Percentiles rank a stretch among this genome's conserved stretches.
These are phyloP conservation scores for Mesorhabditis belari DNA, from an alignment of 2,888 invertebrate genomes.

Conservation along the genomic window DNA sequence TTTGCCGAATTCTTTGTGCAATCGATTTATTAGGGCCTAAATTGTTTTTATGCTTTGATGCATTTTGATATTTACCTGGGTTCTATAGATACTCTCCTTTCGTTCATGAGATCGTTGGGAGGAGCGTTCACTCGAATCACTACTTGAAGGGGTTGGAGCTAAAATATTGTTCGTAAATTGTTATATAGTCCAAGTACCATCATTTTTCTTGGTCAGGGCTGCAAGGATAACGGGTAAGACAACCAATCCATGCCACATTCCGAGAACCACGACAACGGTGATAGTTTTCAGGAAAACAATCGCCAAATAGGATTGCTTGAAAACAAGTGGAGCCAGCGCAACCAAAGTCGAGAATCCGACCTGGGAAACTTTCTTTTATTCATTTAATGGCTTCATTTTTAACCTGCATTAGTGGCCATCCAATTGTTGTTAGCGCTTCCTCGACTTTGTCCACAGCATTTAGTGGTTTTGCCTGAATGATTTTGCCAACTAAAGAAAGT, in stretches of 20 bases:
- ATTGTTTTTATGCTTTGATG: not conserved
- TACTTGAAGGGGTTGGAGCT: slow-evolving; percentile 7
- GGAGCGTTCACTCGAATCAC: slow-evolving; percentile 24
- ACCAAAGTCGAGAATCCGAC: slow-evolving; percentile 47
- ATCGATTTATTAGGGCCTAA: not conserved
- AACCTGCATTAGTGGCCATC: slow-evolving; percentile 44
- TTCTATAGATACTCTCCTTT: slow-evolving; percentile 40
- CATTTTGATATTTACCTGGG: not conserved
- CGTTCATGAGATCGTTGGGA: slow-evolving; percentile 32
- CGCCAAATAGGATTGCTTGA: slow-evolving; percentile 48
- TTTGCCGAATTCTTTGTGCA: not conserved
- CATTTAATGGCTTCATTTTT: not conserved
- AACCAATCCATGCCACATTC: slow-evolving; percentile 46
- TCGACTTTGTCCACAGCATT: slow-evolving; percentile 31
- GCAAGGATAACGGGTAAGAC: slow-evolving; percentile 40
- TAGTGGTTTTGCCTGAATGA: slow-evolving; percentile 18
- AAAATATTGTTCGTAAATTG: no score
- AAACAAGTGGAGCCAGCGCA: slow-evolving; percentile 39
- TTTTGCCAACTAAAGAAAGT: no score
- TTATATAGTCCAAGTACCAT: no score
- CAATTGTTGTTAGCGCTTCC: slow-evolving; percentile 35
- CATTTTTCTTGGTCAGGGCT: slow-evolving; percentile 6
- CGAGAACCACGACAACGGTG: slow-evolving; percentile 40
- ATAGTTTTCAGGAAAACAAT: slow-evolving; percentile 47
- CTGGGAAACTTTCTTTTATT: slow-evolving; percentile 4